These are phyloP conservation scores for Trachelus stipa DNA, from an alignment of 2,888 invertebrate genomes.

Conservation along the genomic window DNA sequence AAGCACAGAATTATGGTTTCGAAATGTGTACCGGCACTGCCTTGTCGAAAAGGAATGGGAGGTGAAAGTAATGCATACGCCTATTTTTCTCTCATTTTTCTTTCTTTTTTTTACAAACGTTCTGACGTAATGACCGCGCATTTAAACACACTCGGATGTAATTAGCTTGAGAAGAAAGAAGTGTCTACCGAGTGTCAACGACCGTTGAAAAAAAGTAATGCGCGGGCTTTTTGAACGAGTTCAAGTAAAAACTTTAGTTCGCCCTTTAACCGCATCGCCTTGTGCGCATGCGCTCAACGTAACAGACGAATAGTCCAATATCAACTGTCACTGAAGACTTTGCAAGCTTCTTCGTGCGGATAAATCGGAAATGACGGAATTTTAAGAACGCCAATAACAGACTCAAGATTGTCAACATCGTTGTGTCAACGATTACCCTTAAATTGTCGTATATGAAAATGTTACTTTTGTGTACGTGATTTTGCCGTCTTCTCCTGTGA, in stretches of 20 bases:
- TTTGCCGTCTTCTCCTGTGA: neutral
- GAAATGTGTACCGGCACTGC: neutral
- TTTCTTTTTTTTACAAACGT: neutral
- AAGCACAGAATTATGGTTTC: neutral
- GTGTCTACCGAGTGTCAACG: neutral
- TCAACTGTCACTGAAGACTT: neutral
- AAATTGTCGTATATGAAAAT: neutral
- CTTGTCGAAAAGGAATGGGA: neutral
- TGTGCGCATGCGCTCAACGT: neutral
- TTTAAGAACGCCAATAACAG: neutral
- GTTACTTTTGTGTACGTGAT: neutral
- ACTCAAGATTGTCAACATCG: neutral
- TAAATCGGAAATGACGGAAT: too few relatives aligned
- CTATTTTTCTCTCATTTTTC: neutral
- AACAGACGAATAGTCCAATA: neutral
- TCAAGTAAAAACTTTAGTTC: neutral
- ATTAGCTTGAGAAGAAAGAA: neutral
- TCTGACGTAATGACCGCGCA: neutral
- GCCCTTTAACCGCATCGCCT: neutral
- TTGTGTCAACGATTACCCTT: neutral
- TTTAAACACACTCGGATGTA: neutral
- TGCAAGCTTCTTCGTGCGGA: too few relatives aligned
- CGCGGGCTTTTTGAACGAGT: neutral
- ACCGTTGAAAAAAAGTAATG: neutral
- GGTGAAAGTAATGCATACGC: neutral